phyloP scores from a whole-genome alignment of 2,797 vertebrate genomes.

The Scomberomorus guttatus region DNA sequence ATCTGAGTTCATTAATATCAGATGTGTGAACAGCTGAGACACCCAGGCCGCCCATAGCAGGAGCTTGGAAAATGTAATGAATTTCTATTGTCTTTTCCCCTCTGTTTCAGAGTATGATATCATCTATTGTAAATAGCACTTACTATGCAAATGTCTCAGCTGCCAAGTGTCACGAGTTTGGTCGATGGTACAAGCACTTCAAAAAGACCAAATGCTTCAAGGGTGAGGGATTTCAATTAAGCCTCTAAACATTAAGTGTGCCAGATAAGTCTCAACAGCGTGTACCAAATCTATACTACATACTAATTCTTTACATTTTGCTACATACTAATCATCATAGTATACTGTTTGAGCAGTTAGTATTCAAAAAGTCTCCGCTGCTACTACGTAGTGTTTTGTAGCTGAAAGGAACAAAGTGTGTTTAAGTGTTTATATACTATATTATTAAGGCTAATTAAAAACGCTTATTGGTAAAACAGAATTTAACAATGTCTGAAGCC shows the following conservation, averaged over 20 bases:
- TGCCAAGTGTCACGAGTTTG: conserved; percentile 99
- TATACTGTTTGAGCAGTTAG: neutral
- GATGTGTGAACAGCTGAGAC: conserved; percentile 81
- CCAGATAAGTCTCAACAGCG: conserved; percentile 27
- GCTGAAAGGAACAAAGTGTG: too few species aligned
- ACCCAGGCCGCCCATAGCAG: conserved; percentile 66
- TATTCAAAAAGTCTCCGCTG: neutral
- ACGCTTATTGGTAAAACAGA: too few species aligned
- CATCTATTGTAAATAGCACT: conserved; percentile 98
- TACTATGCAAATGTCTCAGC: conserved; percentile 99
- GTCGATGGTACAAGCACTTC: conserved; percentile 99
- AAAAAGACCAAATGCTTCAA: conserved; percentile 93
- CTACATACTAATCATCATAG: neutral
- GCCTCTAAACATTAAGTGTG: conserved; percentile 13
- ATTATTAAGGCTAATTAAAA: too few species aligned
- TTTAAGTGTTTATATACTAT: too few species aligned
- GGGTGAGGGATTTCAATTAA: conserved; percentile 83
- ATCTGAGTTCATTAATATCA: conserved; percentile 85
- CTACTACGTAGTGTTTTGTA: too few species aligned
- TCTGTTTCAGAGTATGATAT: conserved; percentile 95
- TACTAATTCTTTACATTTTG: neutral
- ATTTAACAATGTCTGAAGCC: too few species aligned
- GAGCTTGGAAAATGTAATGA: conserved; percentile 71
- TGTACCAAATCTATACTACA: conserved; percentile 4
- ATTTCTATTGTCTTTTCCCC: conserved; percentile 77